Conservation (phyloP, 2,113 vertebrate species). For the Ploceus nigricollis region DNA sequence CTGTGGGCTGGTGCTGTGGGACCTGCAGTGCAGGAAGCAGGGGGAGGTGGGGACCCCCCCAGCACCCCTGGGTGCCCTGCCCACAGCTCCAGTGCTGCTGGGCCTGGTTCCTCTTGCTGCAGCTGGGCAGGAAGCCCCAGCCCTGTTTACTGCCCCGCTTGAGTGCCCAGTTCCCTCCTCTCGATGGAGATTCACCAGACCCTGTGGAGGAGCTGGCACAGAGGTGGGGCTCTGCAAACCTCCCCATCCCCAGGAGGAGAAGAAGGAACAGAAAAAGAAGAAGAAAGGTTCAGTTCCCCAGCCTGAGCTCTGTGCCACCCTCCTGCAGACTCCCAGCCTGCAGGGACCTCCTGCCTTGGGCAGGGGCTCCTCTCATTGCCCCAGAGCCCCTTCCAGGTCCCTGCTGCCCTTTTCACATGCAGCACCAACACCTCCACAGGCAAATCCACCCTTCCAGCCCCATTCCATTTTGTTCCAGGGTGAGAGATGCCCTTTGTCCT, state of each 20-base stretch:
- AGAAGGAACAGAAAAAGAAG: not conserved
- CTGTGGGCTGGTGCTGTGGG: not conserved
- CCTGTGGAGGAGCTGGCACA: rapidly evolving
- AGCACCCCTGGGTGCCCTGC: not conserved
- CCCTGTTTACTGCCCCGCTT: slow-evolving; percentile 33
- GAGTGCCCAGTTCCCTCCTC: not conserved
- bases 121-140: slow-evolving; percentile 56
- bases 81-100: not conserved
- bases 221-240: not conserved
- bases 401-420: not conserved
- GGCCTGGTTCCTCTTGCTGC: slow-evolving; percentile 49
- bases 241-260: not conserved
- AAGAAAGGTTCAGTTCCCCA: not conserved
- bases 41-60: not conserved
- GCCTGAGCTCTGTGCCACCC: not conserved
- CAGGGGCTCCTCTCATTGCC: not conserved
- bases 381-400: not conserved
- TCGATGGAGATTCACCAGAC: rapidly evolving
- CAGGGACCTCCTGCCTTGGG: not conserved
- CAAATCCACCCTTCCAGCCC: not conserved
- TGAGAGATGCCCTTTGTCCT: not conserved
- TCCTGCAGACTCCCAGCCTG: not conserved
- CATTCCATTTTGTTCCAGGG: not conserved
- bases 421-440: not conserved
- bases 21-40: not conserved